Conservation (phyloP, 2,888 invertebrate species). For the Limnephilus auricula region DNA sequence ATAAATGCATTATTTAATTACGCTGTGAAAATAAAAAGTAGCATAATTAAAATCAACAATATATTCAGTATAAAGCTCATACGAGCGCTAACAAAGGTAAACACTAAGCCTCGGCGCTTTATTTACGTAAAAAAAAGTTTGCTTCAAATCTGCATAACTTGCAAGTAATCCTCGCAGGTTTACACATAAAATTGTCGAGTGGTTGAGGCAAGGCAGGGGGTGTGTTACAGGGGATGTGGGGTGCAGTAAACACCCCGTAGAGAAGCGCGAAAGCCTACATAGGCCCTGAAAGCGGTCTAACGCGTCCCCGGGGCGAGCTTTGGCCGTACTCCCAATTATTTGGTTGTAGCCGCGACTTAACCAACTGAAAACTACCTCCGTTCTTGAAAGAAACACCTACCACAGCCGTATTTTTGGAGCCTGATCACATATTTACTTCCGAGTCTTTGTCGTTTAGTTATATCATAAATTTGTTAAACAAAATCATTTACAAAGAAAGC, state of each 20-base stretch:
- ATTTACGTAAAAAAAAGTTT: background rate
- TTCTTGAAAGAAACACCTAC: constrained; percentile 2
- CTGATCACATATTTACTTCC: background rate
- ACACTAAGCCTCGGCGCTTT: background rate
- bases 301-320: constrained; percentile 31
- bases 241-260: background rate
- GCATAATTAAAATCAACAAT: background rate
- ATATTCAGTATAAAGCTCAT: background rate
- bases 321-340: constrained; percentile 49
- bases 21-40: background rate
- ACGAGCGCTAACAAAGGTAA: background rate
- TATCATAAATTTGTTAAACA: no score
- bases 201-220: background rate
- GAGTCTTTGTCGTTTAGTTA: no score
- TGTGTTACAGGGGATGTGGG: background rate
- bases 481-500: no score
- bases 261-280: background rate
- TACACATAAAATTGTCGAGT: background rate
- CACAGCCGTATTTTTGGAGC: background rate
- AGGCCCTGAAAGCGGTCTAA: constrained; percentile 4
- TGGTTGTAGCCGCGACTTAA: constrained; percentile 27
- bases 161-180: background rate
- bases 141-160: background rate
- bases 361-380: background rate
- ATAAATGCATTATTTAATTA: background rate